These are phyloP conservation scores for Pseudopleuronectes americanus DNA, from an alignment of 2,797 vertebrate species.

Conservation along the genomic window DNA sequence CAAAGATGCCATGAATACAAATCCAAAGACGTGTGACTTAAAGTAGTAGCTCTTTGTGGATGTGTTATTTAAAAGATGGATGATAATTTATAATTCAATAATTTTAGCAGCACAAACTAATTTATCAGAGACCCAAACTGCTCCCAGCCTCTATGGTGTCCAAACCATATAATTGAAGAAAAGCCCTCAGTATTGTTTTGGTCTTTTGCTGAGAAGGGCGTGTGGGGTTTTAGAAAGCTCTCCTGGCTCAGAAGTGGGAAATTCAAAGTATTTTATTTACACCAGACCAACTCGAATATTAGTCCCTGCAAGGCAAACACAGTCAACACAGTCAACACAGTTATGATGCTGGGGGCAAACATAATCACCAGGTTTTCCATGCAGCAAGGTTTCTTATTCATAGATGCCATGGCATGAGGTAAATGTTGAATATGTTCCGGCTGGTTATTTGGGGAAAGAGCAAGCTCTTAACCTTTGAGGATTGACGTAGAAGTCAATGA, in stretches of 20 bases:
- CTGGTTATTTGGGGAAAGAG: constrained; percentile 64
- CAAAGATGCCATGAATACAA: no score
- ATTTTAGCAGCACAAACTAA: neutral
- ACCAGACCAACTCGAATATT: constrained; percentile 19
- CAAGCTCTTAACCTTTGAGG: constrained; percentile 60
- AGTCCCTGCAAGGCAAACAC: constrained; percentile 38
- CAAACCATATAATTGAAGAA: constrained; percentile 23
- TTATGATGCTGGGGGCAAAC: constrained; percentile 60
- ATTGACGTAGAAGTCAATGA: constrained; percentile 57
- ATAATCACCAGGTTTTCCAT: constrained; percentile 66
- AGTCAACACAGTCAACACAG: constrained; percentile 60
- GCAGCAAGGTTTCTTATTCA: constrained; percentile 63
- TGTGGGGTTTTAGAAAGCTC: constrained; percentile 16
- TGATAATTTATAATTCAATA: no score
- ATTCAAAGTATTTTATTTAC: constrained; percentile 33
- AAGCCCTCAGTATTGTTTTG: constrained; percentile 20
- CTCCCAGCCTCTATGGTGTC: constrained; percentile 5
- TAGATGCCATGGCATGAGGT: constrained; percentile 70
- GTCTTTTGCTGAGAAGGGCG: constrained; percentile 3
- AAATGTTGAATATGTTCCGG: constrained; percentile 59
- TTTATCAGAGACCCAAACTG: neutral
- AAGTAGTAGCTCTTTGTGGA: neutral
- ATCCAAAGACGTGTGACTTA: no score
- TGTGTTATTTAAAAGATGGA: no score
- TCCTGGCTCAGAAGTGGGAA: constrained; percentile 13